A percentile compares a stretch with the other conserved stretches of the same genome.
These are phyloP conservation scores for Hybognathus amarus DNA, from an alignment of 2,797 vertebrate genomes.

Conservation along the genomic window DNA sequence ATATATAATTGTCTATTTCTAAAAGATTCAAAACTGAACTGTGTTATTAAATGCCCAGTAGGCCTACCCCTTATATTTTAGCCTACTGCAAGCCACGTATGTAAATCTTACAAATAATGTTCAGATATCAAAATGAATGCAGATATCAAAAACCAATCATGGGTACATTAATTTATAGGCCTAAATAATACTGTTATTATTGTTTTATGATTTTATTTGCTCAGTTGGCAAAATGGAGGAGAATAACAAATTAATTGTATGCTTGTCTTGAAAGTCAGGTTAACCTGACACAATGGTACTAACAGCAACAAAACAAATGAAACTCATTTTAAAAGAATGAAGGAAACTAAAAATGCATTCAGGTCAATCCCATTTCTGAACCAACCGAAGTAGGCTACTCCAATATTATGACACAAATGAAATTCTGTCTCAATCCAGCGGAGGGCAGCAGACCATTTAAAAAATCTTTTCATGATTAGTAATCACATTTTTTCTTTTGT, in stretches of 20 bases:
- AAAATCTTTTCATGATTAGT: too few species aligned
- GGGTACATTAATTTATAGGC: neutral
- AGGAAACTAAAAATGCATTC: neutral
- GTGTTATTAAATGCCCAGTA: too few species aligned
- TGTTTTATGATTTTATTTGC: neutral
- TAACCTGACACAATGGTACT: neutral
- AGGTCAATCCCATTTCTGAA: neutral
- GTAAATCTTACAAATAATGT: neutral
- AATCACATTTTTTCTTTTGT: too few species aligned
- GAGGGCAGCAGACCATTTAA: conserved; percentile 77
- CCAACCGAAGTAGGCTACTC: neutral
- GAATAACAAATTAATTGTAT: neutral
- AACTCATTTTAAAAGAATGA: neutral
- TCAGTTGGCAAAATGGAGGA: neutral
- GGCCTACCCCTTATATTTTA: too few species aligned
- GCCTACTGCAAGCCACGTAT: neutral
- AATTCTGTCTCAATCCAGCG: conserved; percentile 76
- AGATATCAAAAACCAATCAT: neutral
- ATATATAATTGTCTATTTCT: too few species aligned
- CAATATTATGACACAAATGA: conserved; percentile 1
- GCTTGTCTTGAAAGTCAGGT: neutral
- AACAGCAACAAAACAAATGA: neutral
- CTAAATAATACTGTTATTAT: neutral
- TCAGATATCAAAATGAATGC: neutral
- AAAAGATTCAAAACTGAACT: too few species aligned